phyloP scores from a whole-genome alignment of 2,113 vertebrate species.

The Himantopus leucocephalus region DNA sequence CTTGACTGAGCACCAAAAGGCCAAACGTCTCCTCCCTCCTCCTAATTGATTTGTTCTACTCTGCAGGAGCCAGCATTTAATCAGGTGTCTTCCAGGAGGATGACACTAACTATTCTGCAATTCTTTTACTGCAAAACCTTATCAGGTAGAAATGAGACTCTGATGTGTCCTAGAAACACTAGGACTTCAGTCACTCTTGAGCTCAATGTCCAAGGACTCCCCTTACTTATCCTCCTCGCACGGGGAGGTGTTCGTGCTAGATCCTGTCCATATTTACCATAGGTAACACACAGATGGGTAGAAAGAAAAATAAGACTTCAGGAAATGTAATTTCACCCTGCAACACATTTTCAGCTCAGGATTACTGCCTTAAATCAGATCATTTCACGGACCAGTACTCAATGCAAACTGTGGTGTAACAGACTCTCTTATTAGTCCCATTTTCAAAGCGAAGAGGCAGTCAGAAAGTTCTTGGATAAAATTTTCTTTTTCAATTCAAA shows the following conservation, averaged over 20 bases:
- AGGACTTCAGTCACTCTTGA: background rate
- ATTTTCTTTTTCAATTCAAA: background rate
- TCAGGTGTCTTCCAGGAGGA: background rate
- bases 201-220: background rate
- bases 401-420: background rate
- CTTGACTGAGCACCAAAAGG: background rate
- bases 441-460: background rate
- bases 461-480: background rate
- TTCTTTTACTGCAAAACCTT: background rate
- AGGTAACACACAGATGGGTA: background rate
- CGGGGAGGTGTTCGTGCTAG: background rate
- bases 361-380: background rate
- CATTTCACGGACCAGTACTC: background rate
- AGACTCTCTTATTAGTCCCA: background rate
- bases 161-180: background rate
- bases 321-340: background rate
- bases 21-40: background rate
- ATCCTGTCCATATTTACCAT: background rate
- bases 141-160: background rate
- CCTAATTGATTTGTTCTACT: background rate
- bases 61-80: background rate
- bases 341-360: background rate
- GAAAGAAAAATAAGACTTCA: background rate
- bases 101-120: background rate
- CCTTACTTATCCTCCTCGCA: rapidly evolving